A percentile compares a stretch with the other conserved stretches of the same genome.
Evolutionary conservation across 2,888 invertebrate genomes (phyloP).

Genomic region (Enchytraeus crypticus): DNA sequence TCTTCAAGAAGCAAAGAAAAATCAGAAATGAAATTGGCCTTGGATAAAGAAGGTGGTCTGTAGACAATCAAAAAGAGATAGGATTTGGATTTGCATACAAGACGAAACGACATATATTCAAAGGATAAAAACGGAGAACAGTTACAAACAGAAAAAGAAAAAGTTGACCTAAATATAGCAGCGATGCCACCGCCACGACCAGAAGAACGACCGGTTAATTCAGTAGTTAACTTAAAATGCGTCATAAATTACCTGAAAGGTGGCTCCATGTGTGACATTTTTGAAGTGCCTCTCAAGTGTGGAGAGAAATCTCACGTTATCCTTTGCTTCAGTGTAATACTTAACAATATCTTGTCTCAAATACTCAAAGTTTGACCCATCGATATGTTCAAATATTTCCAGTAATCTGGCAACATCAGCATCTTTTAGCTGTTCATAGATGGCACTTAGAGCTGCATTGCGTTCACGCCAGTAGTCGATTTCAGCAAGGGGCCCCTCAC

Average conservation of each 20-base stretch:
- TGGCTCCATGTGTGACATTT: slow-evolving; percentile 63
- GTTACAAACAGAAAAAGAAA: too few species aligned
- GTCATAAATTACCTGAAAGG: slow-evolving; percentile 55
- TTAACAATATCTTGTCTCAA: slow-evolving; percentile 59
- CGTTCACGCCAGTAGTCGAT: slow-evolving; percentile 77
- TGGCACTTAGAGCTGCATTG: slow-evolving; percentile 65
- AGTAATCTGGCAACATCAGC: slow-evolving; percentile 60
- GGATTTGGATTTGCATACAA: too few species aligned
- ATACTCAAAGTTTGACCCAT: slow-evolving; percentile 54
- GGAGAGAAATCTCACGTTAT: slow-evolving; percentile 67
- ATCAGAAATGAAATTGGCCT: too few species aligned
- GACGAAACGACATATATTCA: too few species aligned
- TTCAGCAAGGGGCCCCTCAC: slow-evolving; percentile 72
- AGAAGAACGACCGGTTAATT: too few species aligned
- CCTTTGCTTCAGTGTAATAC: slow-evolving; percentile 63
- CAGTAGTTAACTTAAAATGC: too few species aligned
- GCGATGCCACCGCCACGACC: too few species aligned
- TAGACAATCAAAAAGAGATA: too few species aligned
- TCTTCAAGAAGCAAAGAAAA: too few species aligned
- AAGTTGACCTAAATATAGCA: too few species aligned
- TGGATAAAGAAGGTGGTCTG: too few species aligned
- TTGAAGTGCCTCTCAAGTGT: slow-evolving; percentile 67
- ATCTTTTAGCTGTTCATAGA: slow-evolving; percentile 70
- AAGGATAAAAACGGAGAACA: too few species aligned
- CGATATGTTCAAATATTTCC: slow-evolving; percentile 52